Percentiles rank a stretch among this genome's conserved stretches.
These are phyloP conservation scores for Clunio marinus DNA, from an alignment of 2,888 invertebrate species.

Conservation along the genomic window DNA sequence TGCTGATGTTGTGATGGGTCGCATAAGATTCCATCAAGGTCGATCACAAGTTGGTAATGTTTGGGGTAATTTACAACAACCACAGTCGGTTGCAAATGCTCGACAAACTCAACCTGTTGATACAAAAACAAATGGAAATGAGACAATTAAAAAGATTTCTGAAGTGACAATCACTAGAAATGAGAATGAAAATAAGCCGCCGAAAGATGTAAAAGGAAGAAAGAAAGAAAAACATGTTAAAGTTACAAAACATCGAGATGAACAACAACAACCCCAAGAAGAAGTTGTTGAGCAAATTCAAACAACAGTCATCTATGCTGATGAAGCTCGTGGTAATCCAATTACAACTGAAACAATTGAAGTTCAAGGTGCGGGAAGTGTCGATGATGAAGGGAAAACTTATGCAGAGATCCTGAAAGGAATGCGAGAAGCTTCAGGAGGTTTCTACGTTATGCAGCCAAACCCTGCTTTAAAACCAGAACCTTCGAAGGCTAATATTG, in stretches of 20 bases:
- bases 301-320: background rate
- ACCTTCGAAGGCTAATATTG: background rate
- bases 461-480: background rate
- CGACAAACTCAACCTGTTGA: background rate
- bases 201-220: background rate
- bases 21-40: conserved; percentile 32
- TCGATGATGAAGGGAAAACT: conserved; percentile 20
- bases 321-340: background rate
- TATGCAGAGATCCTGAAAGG: conserved; percentile 31
- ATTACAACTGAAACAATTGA: background rate
- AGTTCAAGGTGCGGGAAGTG: background rate
- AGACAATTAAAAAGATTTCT: background rate
- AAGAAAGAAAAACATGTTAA: background rate
- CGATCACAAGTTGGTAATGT: conserved; percentile 27
- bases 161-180: background rate
- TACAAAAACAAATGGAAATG: no score
- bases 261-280: background rate
- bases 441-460: background rate
- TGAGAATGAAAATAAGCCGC: background rate
- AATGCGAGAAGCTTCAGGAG: conserved; percentile 17
- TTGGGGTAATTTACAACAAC: background rate
- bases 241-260: background rate
- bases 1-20: conserved; percentile 68
- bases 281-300: background rate
- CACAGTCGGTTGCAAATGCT: background rate